Conservation (phyloP, 2,888 invertebrate genomes). For the Cerastis rubricosa region DNA sequence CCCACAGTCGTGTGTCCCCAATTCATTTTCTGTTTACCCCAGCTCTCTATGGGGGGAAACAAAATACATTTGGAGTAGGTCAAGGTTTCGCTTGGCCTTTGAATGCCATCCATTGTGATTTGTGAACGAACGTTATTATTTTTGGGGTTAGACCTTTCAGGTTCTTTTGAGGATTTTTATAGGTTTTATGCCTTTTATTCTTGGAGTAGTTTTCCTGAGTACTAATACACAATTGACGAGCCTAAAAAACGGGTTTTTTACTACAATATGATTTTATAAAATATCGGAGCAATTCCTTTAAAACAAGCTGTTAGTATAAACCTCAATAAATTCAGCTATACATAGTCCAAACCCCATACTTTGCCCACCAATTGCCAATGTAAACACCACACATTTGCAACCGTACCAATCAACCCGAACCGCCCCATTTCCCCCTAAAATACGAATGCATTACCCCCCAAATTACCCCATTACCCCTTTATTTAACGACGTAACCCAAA, state of each 20-base stretch:
- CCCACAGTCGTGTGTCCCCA: slow-evolving; percentile 9
- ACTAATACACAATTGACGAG: not conserved
- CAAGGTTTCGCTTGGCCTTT: slow-evolving; percentile 39
- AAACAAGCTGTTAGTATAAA: not conserved
- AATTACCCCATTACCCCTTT: slow-evolving; percentile 65
- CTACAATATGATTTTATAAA: not conserved
- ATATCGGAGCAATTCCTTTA: not conserved
- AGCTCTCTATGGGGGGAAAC: slow-evolving; percentile 22
- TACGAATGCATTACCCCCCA: slow-evolving; percentile 60
- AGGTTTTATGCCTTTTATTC: not conserved
- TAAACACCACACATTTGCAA: slow-evolving; percentile 44
- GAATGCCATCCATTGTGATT: slow-evolving; percentile 33
- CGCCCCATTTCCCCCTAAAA: slow-evolving; percentile 53
- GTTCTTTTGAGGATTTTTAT: not conserved
- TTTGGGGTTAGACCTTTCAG: not conserved
- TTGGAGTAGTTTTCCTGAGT: not conserved
- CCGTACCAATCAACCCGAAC: slow-evolving; percentile 47
- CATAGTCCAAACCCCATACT: slow-evolving; percentile 27
- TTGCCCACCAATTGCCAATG: slow-evolving; percentile 12
- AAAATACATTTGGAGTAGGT: slow-evolving; percentile 41
- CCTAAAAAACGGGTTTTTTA: not conserved
- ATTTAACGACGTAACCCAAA: slow-evolving; percentile 69
- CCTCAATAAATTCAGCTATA: slow-evolving; percentile 20
- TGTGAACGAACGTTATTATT: slow-evolving; percentile 22
- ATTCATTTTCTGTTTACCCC: slow-evolving; percentile 27